These are phyloP conservation scores for Ceuthmochares aereus DNA, from an alignment of 2,113 vertebrate genomes.

Conservation along the genomic window DNA sequence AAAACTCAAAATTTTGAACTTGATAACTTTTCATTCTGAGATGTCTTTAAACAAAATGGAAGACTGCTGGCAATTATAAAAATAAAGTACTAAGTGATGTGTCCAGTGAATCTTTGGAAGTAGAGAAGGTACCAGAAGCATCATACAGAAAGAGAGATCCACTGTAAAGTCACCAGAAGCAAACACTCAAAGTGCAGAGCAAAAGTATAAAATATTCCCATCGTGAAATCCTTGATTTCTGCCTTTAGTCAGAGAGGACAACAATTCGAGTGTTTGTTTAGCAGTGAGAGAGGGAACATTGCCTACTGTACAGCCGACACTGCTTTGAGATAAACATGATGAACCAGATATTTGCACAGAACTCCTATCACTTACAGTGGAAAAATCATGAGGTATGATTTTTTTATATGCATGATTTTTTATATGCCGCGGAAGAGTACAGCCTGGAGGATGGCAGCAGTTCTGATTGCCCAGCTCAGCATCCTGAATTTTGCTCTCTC, in stretches of 20 bases:
- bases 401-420: neutral
- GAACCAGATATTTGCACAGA: slow-evolving; percentile 38
- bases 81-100: neutral
- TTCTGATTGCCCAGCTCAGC: neutral
- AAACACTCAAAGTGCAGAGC: neutral
- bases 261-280: slow-evolving; percentile 25
- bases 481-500: neutral
- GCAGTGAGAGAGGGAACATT: slow-evolving; percentile 19
- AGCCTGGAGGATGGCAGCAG: neutral
- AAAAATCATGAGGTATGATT: neutral
- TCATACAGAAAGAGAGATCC: neutral
- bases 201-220: neutral
- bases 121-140: neutral
- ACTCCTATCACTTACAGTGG: neutral
- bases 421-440: neutral
- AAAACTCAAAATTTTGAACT: neutral
- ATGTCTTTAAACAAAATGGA: neutral
- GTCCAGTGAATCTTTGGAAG: neutral
- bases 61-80: neutral
- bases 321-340: slow-evolving; percentile 21
- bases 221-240: neutral
- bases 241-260: neutral
- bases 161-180: neutral
- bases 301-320: neutral
- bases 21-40: neutral